Base-by-base conservation (phyloP, 2,888 invertebrate genomes). In the Trachelus tabidus region DNA sequence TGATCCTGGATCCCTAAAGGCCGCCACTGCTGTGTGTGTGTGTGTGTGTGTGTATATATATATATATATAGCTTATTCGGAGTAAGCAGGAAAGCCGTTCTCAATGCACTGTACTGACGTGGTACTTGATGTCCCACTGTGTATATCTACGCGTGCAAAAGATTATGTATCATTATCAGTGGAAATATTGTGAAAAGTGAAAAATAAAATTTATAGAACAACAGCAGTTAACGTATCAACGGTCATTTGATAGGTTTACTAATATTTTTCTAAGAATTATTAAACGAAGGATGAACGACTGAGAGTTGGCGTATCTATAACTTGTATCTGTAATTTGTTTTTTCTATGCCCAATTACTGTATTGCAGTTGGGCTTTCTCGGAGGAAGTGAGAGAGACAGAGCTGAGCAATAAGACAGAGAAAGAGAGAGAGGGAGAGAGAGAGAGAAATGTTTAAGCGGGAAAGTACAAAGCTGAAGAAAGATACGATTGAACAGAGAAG, bases 1-100 rank as follows among this genome's bases (percentile, higher is more conserved):
- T 84, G 87, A 87, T 86, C 85, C 85, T 86, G 33, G 84, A 84
- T 87, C 84, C 84, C 83, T 85, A 86, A 87, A 86, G 86, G 83
- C 82, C 80, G 80, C 81, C 75, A 82, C 84, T 56, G 6, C 9
- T 23, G 56, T 15, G 15, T 37, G 4, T 33, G 33, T 3, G 33
- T 33, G 33, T 33, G 3, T 37, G 12, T 37, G 4, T 37, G 12
- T 40, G 6, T 40, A 23, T 40, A 40, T 6, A 56, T 56, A 40
- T 40, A 23, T 56, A 56, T 56, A 23, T 69, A 77, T 68, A 56
- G 56, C 9, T 23, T 56, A 56, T 56, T 56, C 56, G 23, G 56
- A 56, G 56, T 56, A 56, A 56, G 23, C 56, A 56, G 56, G 56
- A 56, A 56, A 56, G 56, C 56, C 56, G 56, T 56, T 9, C 56